Base-by-base conservation (phyloP, 2,888 invertebrate genomes). In the Furcula furcula region DNA sequence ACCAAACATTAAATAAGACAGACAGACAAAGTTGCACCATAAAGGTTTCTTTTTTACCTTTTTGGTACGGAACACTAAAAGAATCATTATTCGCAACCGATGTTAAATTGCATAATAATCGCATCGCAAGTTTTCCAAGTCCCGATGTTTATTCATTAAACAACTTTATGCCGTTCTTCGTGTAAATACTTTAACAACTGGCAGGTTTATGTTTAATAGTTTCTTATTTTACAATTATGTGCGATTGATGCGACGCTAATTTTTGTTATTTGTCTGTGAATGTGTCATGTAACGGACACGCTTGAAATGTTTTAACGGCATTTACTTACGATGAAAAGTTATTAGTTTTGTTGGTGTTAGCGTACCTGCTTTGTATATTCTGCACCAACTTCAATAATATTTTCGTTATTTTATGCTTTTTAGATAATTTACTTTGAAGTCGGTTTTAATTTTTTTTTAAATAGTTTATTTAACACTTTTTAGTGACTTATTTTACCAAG, bases 231-330 rank as follows among this genome's bases (percentile, higher is more conserved):
- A 39, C 32, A 39, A 42, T 40, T 51, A 35, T 37, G 16, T 65
- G 60, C 75, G 75, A 67, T 65, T 71, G 61, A 72, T 65, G 64
- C 40, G 55, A 68, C 62, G 78, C 75, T 76, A 76, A 77, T 79
- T 69, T 67, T 61, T 57, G 45, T 67, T 76, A 58, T 82, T 76
- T 81, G 70, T 66, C 40, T 61, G 77, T 63, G 64, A 81, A 75
- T 65, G 49, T 58, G 52, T 46, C 46, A 48, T 50, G 46, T 45
- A 47, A 46, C 31, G 34, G 45, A 37, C n/a, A n/a, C n/a, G n/a
- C n/a, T 28, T 13, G n/a, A 31, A 39, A 40, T 26, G 28, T 12
- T 37, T 49, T 37, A 31, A 39, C 28, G 29, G 45, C 40, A 31
- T 42, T 40, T 45, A 32, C 10, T 2, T 2, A 25, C 10, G 12